Conservation (phyloP, 2,797 vertebrate species). For the Streptopelia turtur region DNA sequence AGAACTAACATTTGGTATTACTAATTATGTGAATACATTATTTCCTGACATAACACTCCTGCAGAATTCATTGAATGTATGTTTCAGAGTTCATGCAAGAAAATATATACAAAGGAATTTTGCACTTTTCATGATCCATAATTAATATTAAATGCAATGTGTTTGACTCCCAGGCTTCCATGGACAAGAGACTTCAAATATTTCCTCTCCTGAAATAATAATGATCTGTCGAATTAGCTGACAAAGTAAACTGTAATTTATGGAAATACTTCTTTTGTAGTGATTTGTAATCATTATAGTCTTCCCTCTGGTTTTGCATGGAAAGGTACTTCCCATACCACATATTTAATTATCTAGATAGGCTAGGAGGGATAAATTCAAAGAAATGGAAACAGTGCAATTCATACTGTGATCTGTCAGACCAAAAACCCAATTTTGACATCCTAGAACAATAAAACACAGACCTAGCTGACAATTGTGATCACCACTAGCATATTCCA, state of each 20-base stretch:
- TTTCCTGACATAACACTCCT: background rate
- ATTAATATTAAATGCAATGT: background rate
- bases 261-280: background rate
- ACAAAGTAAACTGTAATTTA: background rate
- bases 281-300: background rate
- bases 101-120: background rate
- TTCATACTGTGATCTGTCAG: background rate
- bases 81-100: background rate
- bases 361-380: background rate
- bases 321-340: background rate
- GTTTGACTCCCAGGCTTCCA: background rate
- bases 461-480: background rate
- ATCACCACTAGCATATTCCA: background rate
- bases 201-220: background rate
- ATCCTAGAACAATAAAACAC: background rate
- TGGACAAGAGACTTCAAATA: background rate
- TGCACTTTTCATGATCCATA: background rate
- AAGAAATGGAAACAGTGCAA: background rate
- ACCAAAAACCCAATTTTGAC: background rate
- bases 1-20: background rate
- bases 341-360: background rate
- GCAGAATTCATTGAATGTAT: background rate
- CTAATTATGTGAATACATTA: background rate
- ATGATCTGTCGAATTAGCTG: background rate
- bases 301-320: background rate